These are phyloP conservation scores for Tragopan temminckii DNA, from an alignment of 2,797 vertebrate genomes.

Conservation along the genomic window DNA sequence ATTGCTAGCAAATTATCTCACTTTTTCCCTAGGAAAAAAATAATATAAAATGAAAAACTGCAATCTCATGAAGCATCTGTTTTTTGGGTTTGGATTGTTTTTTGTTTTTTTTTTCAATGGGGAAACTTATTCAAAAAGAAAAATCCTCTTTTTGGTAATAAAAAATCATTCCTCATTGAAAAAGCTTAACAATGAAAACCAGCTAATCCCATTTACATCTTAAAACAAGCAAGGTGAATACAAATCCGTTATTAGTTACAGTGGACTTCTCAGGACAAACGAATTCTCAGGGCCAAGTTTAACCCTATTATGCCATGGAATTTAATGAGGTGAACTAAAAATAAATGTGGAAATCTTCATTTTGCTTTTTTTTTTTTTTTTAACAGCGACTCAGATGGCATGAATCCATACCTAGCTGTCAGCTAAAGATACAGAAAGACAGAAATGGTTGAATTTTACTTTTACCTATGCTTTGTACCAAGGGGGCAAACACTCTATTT, in stretches of 20 bases:
- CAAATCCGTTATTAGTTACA: neutral
- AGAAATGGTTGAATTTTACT: neutral
- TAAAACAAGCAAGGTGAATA: neutral
- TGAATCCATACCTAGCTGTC: neutral
- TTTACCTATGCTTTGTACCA: neutral
- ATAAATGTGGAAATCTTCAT: neutral
- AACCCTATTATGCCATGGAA: neutral
- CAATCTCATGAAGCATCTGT: fast-evolving
- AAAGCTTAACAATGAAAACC: neutral
- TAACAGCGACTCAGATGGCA: neutral
- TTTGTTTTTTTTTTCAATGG: no score
- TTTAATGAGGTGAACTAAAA: neutral
- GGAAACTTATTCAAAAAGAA: neutral
- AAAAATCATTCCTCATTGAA: neutral
- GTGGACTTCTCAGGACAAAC: neutral
- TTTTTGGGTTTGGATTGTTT: no score
- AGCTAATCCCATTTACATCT: neutral
- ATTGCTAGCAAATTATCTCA: neutral
- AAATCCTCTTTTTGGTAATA: neutral
- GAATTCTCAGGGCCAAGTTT: neutral
- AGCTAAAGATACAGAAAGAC: neutral
- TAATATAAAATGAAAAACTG: neutral
- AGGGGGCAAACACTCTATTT: neutral
- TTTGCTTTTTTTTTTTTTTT: neutral
- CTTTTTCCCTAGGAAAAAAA: neutral